These are phyloP conservation scores for Trichonephila clavata DNA, from an alignment of 1,140 invertebrate genomes.

Conservation along the genomic window DNA sequence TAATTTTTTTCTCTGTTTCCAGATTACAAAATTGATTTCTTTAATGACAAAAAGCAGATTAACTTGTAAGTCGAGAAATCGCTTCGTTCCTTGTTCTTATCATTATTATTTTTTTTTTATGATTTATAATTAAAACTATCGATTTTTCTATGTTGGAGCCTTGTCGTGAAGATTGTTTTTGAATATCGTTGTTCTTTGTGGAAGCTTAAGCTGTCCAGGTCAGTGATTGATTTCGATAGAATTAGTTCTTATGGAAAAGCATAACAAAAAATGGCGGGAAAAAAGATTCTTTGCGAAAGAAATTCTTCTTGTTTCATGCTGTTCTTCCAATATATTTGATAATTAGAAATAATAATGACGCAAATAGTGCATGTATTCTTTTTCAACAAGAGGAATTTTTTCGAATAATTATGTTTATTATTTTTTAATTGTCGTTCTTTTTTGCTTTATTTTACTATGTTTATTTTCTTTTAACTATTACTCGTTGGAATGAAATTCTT, in stretches of 20 bases:
- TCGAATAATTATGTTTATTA: no score
- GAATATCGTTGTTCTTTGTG: not conserved
- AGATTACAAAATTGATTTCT: constrained; percentile 26
- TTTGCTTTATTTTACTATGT: no score
- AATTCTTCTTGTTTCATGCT: no score
- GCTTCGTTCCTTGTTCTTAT: not conserved
- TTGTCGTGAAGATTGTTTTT: not conserved
- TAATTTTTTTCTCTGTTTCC: not conserved
- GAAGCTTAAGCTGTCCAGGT: not conserved
- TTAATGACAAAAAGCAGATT: constrained; percentile 9
- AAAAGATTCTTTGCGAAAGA: no score
- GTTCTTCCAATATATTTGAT: no score
- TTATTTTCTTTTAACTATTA: no score
- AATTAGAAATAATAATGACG: no score
- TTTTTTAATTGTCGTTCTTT: no score
- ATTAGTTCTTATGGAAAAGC: not conserved
- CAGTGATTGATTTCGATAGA: constrained; percentile 14
- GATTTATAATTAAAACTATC: constrained; percentile 18
- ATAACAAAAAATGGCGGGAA: not conserved
- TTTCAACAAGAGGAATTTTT: no score
- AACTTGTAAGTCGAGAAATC: constrained; percentile 19
- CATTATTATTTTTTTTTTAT: constrained; percentile 9
- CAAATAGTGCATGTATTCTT: no score
- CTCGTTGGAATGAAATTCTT: no score
- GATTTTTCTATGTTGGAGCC: not conserved